Percentiles rank a stretch among this genome's conserved stretches.
Evolutionary conservation across 1,140 invertebrate genomes (phyloP).

Genomic region (Zaprionus inermis): DNA sequence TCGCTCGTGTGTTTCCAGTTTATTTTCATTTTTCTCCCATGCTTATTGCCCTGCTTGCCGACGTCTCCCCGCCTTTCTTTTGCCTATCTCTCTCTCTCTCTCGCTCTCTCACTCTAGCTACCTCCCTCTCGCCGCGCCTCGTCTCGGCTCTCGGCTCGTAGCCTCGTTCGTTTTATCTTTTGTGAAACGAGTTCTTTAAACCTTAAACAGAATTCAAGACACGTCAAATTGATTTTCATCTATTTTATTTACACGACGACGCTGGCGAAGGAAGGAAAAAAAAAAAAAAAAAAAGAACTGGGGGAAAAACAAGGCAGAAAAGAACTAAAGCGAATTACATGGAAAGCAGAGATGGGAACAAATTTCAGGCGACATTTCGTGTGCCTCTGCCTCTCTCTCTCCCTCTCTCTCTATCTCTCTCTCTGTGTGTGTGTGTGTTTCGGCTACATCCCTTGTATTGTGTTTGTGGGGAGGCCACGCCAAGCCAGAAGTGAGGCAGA

Average conservation of each 20-base stretch:
- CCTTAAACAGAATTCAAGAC: constrained; percentile 76
- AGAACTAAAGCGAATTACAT: constrained; percentile 63
- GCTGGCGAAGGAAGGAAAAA: too few species aligned
- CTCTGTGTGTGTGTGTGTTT: constrained; percentile 25
- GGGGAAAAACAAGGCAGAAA: constrained; percentile 26
- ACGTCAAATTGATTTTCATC: constrained; percentile 82
- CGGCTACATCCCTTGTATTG: constrained; percentile 44
- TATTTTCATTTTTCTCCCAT: constrained; percentile 9
- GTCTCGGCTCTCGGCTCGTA: background rate
- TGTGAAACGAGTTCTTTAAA: constrained; percentile 78
- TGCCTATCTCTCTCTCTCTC: background rate
- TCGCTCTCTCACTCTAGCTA: background rate
- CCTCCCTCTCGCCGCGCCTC: too few species aligned
- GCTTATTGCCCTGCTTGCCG: constrained; percentile 9
- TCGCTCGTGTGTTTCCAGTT: constrained; percentile 4
- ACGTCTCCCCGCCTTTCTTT: background rate
- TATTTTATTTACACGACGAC: constrained; percentile 70
- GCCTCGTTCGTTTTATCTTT: constrained; percentile 49
- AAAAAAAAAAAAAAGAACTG: constrained; percentile 16
- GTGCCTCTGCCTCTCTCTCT: constrained; percentile 1
- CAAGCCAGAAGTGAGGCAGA: background rate
- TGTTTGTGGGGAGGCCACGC: constrained; percentile 30
- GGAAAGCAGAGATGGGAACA: constrained; percentile 49
- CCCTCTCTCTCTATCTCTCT: background rate
- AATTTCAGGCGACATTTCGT: constrained; percentile 56